Evolutionary conservation across 30 jellyfish, hydroid and myxozoan genomes (phyloP).

Genomic region (Aurelia sp.): DNA sequence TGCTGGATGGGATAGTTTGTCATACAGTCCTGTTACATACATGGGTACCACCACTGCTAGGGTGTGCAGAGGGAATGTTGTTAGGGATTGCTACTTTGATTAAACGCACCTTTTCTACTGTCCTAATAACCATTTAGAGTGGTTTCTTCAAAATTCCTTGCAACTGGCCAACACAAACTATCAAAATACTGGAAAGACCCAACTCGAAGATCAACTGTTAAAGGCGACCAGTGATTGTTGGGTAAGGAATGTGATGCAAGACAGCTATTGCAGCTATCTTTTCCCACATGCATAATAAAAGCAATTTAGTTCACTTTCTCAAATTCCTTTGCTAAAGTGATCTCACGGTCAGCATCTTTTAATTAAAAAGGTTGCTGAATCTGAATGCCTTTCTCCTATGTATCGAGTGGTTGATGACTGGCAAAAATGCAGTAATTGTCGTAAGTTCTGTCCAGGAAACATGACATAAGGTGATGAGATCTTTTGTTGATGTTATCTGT

Average conservation of each 20-base stretch:
- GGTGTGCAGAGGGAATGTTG: background rate
- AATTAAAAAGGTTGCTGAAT: too few species aligned
- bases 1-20: too few species aligned
- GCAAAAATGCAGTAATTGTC: too few species aligned
- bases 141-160: constrained; percentile 7
- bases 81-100: background rate
- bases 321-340: too few species aligned
- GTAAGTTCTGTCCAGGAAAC: too few species aligned
- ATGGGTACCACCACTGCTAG: constrained; percentile 2
- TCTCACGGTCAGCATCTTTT: too few species aligned
- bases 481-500: too few species aligned
- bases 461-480: too few species aligned
- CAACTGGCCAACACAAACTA: constrained; percentile 44
- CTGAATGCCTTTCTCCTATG: too few species aligned
- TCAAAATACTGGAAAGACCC: constrained; percentile 13
- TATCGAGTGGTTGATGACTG: too few species aligned
- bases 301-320: constrained; percentile 11
- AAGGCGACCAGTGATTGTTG: constrained; percentile 36
- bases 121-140: constrained; percentile 10
- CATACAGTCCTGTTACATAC: too few species aligned
- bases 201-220: constrained; percentile 12
- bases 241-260: constrained; percentile 27
- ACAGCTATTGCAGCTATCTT: background rate
- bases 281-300: constrained; percentile 34
- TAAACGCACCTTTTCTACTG: background rate